Evolutionary conservation across 2,888 invertebrate species (phyloP).

Genomic region (Mycalesis mineus): DNA sequence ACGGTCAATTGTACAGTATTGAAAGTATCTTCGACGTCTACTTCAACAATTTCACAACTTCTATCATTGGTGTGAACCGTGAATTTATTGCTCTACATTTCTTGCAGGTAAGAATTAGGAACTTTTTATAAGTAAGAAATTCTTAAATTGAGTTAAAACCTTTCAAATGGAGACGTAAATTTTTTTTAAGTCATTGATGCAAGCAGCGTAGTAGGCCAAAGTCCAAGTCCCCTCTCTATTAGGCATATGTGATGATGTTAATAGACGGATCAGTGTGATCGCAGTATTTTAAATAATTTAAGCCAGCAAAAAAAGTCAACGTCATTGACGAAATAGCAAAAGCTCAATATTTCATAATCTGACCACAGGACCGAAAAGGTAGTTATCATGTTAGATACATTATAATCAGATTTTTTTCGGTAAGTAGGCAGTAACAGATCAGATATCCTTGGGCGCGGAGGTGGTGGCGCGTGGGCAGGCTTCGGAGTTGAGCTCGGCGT

Average conservation of each 20-base stretch:
- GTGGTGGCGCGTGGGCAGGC: constrained; percentile 60
- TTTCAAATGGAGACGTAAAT: not conserved
- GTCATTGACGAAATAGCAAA: too few relatives aligned
- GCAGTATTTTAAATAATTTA: too few relatives aligned
- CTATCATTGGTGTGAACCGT: constrained; percentile 65
- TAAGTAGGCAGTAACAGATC: constrained; percentile 52
- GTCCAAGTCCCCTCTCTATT: too few relatives aligned
- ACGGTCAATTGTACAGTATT: constrained; percentile 61
- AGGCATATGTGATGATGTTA: too few relatives aligned
- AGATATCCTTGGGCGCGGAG: constrained; percentile 65
- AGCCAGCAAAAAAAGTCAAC: too few relatives aligned
- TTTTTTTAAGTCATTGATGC: too few relatives aligned
- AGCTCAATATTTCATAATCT: too few relatives aligned
- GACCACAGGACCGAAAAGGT: too few relatives aligned
- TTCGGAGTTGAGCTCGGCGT: constrained; percentile 60
- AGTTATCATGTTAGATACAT: too few relatives aligned
- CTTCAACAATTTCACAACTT: constrained; percentile 57
- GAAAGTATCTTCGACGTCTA: constrained; percentile 68
- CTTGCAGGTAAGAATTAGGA: constrained; percentile 50
- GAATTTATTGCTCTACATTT: constrained; percentile 70
- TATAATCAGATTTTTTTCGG: not conserved
- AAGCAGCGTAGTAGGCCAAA: too few relatives aligned
- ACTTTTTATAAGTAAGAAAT: too few relatives aligned
- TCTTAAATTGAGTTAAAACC: not conserved
- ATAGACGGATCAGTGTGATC: too few relatives aligned